phyloP scores from a whole-genome alignment of 1,140 invertebrate genomes.

The Rhopalosiphum padi region DNA sequence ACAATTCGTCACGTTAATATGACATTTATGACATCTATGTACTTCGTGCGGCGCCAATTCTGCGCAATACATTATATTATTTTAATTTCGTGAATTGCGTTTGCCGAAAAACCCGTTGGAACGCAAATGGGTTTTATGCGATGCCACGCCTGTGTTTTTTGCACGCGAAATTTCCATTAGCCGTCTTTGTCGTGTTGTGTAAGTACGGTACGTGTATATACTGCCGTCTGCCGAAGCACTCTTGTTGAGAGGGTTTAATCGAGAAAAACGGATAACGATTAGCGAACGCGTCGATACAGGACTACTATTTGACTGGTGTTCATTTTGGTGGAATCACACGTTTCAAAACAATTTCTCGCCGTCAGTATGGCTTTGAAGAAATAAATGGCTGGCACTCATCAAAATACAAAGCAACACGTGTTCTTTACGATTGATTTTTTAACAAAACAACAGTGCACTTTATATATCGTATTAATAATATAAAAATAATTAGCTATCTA shows the following conservation, averaged over 20 bases:
- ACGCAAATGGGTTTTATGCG: neutral
- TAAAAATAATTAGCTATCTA: no score
- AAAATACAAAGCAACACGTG: neutral
- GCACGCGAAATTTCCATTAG: constrained; percentile 13
- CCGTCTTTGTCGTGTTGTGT: neutral
- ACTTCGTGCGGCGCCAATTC: neutral
- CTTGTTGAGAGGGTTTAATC: neutral
- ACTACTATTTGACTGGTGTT: neutral
- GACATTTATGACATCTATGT: neutral
- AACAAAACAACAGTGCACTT: neutral
- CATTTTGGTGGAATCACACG: neutral
- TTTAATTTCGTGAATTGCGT: constrained; percentile 5
- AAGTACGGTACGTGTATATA: neutral
- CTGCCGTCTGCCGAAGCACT: neutral
- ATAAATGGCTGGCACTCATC: neutral
- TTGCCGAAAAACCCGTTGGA: neutral
- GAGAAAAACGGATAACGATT: neutral
- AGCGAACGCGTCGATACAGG: no score
- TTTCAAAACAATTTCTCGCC: neutral
- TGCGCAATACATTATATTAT: neutral
- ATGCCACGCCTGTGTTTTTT: neutral
- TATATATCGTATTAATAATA: neutral
- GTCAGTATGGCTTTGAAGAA: neutral
- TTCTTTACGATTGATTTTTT: neutral
- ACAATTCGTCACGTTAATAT: neutral